These are phyloP conservation scores for Patiria miniata DNA, from an alignment of 35 echinoderm and acorn worm species.

Conservation along the genomic window DNA sequence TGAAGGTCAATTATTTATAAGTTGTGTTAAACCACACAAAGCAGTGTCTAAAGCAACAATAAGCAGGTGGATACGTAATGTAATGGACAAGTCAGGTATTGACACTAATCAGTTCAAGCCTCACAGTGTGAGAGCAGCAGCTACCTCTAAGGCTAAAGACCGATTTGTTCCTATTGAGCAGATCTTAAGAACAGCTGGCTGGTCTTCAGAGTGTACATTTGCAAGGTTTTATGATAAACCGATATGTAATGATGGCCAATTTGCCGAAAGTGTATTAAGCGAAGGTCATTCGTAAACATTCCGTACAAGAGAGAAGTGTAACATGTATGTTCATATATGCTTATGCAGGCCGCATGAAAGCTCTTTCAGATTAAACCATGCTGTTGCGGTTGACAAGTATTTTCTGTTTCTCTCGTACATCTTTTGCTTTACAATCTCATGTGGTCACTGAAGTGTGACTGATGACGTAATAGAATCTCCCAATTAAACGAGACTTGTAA, in stretches of 20 bases:
- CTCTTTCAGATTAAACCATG: no score
- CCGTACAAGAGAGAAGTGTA: no score
- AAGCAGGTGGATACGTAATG: constrained; percentile 37
- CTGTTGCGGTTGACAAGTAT: background rate
- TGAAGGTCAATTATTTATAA: constrained; percentile 38
- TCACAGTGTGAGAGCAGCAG: constrained; percentile 49
- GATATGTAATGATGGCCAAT: no score
- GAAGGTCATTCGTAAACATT: no score
- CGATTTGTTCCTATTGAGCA: constrained; percentile 34
- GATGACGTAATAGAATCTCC: no score
- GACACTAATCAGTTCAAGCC: constrained; percentile 29
- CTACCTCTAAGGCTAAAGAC: constrained; percentile 23
- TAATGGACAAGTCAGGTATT: constrained; percentile 41
- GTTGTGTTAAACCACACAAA: constrained; percentile 41
- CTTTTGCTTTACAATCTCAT: background rate
- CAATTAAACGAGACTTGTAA: no score
- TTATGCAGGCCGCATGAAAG: no score
- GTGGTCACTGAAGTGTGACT: no score
- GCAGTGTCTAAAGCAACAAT: constrained; percentile 40
- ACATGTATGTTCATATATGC: no score
- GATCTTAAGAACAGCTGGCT: constrained; percentile 41
- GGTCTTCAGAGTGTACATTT: constrained; percentile 28
- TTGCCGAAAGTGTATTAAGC: background rate
- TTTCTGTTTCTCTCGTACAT: background rate
- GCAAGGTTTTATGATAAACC: constrained; percentile 26